Conservation (phyloP, 2,113 vertebrate species). For the Stegastes partitus region DNA sequence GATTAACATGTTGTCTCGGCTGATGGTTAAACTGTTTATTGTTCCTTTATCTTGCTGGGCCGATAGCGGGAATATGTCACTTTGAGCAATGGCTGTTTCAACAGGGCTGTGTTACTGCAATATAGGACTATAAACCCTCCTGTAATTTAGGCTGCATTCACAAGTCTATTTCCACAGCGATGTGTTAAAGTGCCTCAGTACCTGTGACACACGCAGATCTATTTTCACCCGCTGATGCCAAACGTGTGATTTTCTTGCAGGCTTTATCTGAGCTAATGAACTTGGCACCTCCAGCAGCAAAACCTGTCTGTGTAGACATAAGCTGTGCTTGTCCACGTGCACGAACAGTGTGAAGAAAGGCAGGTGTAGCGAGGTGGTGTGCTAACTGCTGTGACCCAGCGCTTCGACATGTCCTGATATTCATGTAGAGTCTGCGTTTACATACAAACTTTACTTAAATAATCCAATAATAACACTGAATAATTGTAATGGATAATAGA, state of each 20-base stretch:
- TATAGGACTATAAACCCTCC: constrained; percentile 28
- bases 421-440: background rate
- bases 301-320: background rate
- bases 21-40: constrained; percentile 64
- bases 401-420: constrained; percentile 14
- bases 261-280: background rate
- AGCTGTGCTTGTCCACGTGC: background rate
- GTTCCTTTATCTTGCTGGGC: constrained; percentile 33
- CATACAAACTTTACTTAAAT: background rate
- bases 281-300: constrained; percentile 31
- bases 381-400: constrained; percentile 36
- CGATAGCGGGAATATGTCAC: constrained; percentile 59
- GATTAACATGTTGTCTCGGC: constrained; percentile 43
- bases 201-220: constrained; percentile 37
- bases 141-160: constrained; percentile 27
- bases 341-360: constrained; percentile 31
- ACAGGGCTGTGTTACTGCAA: constrained; percentile 33
- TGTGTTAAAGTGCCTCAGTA: constrained; percentile 43
- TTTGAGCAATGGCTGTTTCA: constrained; percentile 59
- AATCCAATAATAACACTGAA: accelerated
- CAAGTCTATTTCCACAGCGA: constrained; percentile 51
- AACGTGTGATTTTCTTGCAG: constrained; percentile 37
- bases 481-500: background rate
- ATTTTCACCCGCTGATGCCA: constrained; percentile 54
- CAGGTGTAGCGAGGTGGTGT: constrained; percentile 51